phyloP scores from a whole-genome alignment of 64 coral and sea anemone genomes.

The Stichodactyla helianthus region DNA sequence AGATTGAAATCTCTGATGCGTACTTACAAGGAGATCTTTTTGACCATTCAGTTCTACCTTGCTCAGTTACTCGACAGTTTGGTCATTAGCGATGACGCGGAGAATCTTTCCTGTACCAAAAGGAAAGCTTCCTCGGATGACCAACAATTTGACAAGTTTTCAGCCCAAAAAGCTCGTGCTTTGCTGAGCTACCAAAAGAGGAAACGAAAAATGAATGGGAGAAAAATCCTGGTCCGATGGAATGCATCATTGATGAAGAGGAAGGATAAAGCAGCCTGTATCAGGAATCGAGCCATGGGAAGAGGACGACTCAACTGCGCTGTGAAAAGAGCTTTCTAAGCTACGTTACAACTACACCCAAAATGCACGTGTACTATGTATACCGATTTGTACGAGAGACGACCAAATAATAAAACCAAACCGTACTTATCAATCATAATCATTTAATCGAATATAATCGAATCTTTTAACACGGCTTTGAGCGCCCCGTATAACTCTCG shows the following conservation, averaged over 20 bases:
- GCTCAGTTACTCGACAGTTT: constrained; percentile 13
- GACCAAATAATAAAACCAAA: not conserved
- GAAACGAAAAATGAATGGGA: not conserved
- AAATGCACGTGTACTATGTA: not conserved
- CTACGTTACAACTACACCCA: too few species aligned
- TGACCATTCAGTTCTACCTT: constrained; percentile 5
- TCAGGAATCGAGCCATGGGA: not conserved
- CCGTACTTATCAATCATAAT: not conserved
- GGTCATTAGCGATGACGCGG: not conserved
- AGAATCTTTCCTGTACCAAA: not conserved
- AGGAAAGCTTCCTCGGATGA: not conserved
- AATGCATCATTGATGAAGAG: not conserved
- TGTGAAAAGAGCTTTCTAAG: constrained; percentile 12
- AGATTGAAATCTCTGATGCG: not conserved
- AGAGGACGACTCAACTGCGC: not conserved
- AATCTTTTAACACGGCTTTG: too few species aligned
- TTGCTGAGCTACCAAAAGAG: not conserved
- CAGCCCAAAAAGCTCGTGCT: not conserved
- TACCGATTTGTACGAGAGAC: not conserved
- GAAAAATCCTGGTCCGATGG: not conserved
- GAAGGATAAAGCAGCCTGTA: not conserved
- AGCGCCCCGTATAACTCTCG: too few species aligned
- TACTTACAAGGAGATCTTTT: not conserved
- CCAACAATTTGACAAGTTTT: not conserved
- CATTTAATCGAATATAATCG: too few species aligned